phyloP scores from a whole-genome alignment of 2,797 vertebrate genomes.

The Mormyrus proboscirostris region DNA sequence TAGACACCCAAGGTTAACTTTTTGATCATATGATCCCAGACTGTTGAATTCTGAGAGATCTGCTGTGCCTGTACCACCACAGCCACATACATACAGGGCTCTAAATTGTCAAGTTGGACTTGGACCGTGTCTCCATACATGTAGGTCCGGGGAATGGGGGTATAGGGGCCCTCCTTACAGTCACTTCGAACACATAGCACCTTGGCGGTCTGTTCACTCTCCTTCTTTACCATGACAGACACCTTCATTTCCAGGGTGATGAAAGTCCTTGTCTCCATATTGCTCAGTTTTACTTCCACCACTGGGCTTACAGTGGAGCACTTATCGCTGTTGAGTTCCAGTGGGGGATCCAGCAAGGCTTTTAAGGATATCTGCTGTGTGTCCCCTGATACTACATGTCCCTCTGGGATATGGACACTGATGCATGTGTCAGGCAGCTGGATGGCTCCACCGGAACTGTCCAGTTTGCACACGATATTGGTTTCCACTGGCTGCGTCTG shows the following conservation, averaged over 20 bases:
- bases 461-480: conserved; percentile 83
- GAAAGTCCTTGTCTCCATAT: conserved; percentile 81
- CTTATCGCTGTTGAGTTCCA: conserved; percentile 85
- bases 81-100: conserved; percentile 88
- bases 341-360: conserved; percentile 82
- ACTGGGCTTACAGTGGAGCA: conserved; percentile 84
- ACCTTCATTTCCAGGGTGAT: conserved; percentile 84
- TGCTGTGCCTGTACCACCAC: conserved; percentile 71
- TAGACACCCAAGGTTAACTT: conserved; percentile 85
- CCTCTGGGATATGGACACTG: conserved; percentile 80
- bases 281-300: conserved; percentile 87
- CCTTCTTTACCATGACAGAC: conserved; percentile 69
- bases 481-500: conserved; percentile 95
- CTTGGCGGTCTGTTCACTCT: conserved; percentile 67
- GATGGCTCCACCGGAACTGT: conserved; percentile 78
- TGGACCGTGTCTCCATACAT: conserved; percentile 81
- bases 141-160: conserved; percentile 64
- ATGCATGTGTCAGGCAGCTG: conserved; percentile 91
- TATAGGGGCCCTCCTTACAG: conserved; percentile 82
- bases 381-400: conserved; percentile 76
- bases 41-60: conserved; percentile 66
- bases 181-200: conserved; percentile 83
- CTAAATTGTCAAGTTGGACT: conserved; percentile 80
- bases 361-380: conserved; percentile 89
- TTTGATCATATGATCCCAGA: conserved; percentile 88